Conservation (phyloP, 2,888 invertebrate genomes). For the Drosophila lacicola region DNA sequence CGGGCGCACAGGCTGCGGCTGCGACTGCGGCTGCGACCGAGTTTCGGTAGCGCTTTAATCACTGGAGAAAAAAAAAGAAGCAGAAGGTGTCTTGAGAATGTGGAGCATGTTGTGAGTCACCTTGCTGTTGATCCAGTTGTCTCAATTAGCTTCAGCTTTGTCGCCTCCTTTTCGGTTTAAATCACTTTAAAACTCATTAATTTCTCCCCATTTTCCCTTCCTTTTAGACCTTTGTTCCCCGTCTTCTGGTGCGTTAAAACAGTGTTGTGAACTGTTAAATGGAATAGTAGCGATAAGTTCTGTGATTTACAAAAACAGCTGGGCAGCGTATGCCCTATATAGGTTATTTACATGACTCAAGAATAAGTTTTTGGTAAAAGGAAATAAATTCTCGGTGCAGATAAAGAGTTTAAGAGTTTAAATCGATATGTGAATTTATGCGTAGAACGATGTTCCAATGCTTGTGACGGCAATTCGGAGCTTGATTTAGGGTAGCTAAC, state of each 20-base stretch:
- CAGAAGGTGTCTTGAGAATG: slow-evolving; percentile 35
- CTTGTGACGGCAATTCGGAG: too few species aligned
- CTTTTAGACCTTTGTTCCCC: slow-evolving; percentile 16
- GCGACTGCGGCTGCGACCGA: slow-evolving; percentile 40
- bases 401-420: too few species aligned
- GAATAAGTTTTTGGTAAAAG: too few species aligned
- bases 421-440: too few species aligned
- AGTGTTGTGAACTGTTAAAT: slow-evolving; percentile 23
- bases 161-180: slow-evolving; percentile 42
- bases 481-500: too few species aligned
- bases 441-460: too few species aligned
- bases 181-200: slow-evolving; percentile 47
- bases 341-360: too few species aligned
- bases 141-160: slow-evolving; percentile 71
- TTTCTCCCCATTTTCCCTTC: not conserved
- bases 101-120: slow-evolving; percentile 63
- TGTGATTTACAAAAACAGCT: not conserved
- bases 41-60: slow-evolving; percentile 65
- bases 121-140: slow-evolving; percentile 56
- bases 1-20: slow-evolving; percentile 3
- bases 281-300: slow-evolving; percentile 8
- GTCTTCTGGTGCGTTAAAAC: not conserved
- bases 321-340: too few species aligned
- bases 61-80: slow-evolving; percentile 27
- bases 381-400: too few species aligned